A percentile compares a stretch with the other conserved stretches of the same genome.
Evolutionary conservation across 1,140 invertebrate genomes (phyloP).

Genomic region (Hirudo medicinalis): DNA sequence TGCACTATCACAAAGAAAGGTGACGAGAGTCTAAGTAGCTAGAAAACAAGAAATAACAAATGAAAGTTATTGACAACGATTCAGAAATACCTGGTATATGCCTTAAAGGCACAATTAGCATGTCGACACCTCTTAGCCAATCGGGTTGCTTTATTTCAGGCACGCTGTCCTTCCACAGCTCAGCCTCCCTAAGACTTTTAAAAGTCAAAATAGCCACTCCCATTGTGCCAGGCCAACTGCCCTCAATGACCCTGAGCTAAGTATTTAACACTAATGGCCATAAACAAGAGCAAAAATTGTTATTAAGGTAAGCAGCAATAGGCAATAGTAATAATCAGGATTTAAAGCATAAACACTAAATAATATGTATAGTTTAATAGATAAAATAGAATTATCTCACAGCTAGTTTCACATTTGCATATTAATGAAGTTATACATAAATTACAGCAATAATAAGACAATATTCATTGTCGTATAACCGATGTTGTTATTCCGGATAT

Average conservation of each 20-base stretch:
- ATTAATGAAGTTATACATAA: conserved; percentile 1
- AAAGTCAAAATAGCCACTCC: conserved; percentile 17
- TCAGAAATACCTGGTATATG: conserved; percentile 9
- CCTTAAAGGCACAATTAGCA: conserved; percentile 15
- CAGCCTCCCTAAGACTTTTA: conserved; percentile 8
- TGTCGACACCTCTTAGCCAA: conserved; percentile 15
- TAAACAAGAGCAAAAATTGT: too few relatives aligned
- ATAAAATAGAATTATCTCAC: neutral
- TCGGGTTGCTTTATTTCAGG: conserved; percentile 19
- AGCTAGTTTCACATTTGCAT: neutral
- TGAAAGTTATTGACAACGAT: too few relatives aligned
- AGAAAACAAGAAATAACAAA: too few relatives aligned
- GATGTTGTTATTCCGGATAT: conserved; percentile 14
- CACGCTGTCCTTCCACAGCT: conserved; percentile 21
- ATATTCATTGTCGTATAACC: neutral
- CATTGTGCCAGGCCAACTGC: conserved; percentile 7
- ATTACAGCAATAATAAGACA: neutral
- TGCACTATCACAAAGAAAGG: too few relatives aligned
- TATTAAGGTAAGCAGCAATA: too few relatives aligned
- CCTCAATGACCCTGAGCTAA: conserved; percentile 11
- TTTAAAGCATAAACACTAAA: neutral
- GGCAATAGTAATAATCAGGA: neutral
- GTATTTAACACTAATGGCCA: neutral
- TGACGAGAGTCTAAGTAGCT: too few relatives aligned
- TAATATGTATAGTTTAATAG: neutral